Base-by-base conservation (phyloP, 2,888 invertebrate genomes). In the Brachyptera putata region DNA sequence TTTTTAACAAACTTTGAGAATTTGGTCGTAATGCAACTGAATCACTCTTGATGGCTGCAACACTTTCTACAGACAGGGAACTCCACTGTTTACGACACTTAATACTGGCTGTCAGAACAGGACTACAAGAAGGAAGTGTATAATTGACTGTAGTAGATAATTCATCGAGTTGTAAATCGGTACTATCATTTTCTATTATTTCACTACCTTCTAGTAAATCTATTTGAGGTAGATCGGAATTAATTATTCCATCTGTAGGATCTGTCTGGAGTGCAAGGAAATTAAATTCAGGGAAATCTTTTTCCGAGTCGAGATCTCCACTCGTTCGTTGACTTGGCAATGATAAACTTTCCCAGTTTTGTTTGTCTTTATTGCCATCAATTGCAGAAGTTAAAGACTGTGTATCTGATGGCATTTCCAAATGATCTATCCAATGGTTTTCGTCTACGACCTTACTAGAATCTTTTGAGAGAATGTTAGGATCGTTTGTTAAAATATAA, bases 271-370 rank as follows among this genome's bases (percentile, higher is more conserved):
- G 60, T 21, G 64, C 56, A n/a, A 63, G 57, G 25, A 63, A 58
- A 53, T 60, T 64, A 7, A 64, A 60, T 24, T 64, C 64, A 25
- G 60, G 56, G 41, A 63, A 61, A 48, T 64, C 64, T 36, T 59
- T 50, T 36, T 61, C 63, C 22, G 61, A 56, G 21, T 55, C 61
- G 18, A 60, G 46, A 21, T 61, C 59, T 37, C 14, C 46, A 50
- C 56, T 48, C 36, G 26, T 60, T 24, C 43, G n/a, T 24, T 61
- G 59, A 48, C 50, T 59, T 36, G 39, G 58, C 13, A 34, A 43
- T 24, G 58, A 61, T 36, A 63, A 50, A 41, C 49, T 36, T 21
- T 64, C 64, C 62, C 62, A 62, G 9, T 46, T 22, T 46, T 46
- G 43, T 21, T 61, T 61, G 26, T 36, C 18, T 16, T 13, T 24